These are phyloP conservation scores for Conistra vaccinii DNA, from an alignment of 2,888 invertebrate genomes.

Conservation along the genomic window DNA sequence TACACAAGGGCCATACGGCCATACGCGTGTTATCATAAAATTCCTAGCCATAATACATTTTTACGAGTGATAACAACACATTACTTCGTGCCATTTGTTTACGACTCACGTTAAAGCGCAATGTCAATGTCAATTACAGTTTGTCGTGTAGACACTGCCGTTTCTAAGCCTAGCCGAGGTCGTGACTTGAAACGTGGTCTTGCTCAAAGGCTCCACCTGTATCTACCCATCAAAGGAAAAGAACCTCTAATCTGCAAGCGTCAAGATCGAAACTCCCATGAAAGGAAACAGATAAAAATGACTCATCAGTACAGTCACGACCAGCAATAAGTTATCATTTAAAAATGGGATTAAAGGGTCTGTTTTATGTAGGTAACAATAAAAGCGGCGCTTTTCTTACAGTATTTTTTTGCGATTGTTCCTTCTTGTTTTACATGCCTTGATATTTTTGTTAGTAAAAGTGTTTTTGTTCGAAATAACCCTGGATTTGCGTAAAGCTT, in stretches of 20 bases:
- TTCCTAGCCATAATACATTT: slow-evolving; percentile 32
- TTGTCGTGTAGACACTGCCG: slow-evolving; percentile 67
- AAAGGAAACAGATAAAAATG: slow-evolving; percentile 31
- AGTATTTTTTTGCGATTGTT: slow-evolving; percentile 34
- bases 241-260: slow-evolving; percentile 32
- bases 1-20: slow-evolving; percentile 11
- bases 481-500: slow-evolving; percentile 36
- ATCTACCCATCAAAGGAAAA: slow-evolving; percentile 48
- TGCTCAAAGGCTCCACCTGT: slow-evolving; percentile 66
- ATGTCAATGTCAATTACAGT: slow-evolving; percentile 79
- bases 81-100: slow-evolving; percentile 53
- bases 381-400: slow-evolving; percentile 48
- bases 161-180: slow-evolving; percentile 72
- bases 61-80: slow-evolving; percentile 59
- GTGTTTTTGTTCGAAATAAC: slow-evolving; percentile 43
- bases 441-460: slow-evolving; percentile 38
- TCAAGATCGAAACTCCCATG: slow-evolving; percentile 39
- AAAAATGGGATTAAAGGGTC: slow-evolving; percentile 43
- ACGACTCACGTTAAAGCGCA: slow-evolving; percentile 71
- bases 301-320: slow-evolving; percentile 63
- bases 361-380: slow-evolving; percentile 42
- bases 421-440: slow-evolving; percentile 6
- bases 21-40: slow-evolving; percentile 45
- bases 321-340: slow-evolving; percentile 58
- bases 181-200: slow-evolving; percentile 70